Conservation (phyloP, 1,140 invertebrate species). For the Proctacanthus coquilletti region DNA sequence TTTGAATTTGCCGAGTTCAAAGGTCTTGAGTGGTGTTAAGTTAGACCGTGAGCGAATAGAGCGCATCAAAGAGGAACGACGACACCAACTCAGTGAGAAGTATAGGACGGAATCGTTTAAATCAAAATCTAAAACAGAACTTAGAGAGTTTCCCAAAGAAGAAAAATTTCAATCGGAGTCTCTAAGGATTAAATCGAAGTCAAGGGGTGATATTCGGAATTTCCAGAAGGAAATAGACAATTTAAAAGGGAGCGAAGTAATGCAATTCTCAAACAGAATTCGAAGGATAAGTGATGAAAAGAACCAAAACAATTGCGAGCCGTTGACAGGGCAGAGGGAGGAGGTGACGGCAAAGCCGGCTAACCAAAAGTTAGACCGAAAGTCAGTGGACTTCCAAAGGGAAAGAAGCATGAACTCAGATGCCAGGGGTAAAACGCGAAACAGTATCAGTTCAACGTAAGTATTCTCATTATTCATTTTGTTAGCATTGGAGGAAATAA, state of each 20-base stretch:
- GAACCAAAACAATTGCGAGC: slow-evolving; percentile 29
- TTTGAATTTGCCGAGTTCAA: slow-evolving; percentile 24
- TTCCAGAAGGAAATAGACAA: slow-evolving; percentile 24
- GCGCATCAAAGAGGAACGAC: slow-evolving; percentile 81
- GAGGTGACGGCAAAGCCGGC: slow-evolving; percentile 10
- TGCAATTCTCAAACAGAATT: slow-evolving; percentile 11
- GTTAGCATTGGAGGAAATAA: no score
- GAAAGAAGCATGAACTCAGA: slow-evolving; percentile 7
- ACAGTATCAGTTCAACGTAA: slow-evolving; percentile 19
- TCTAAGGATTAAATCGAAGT: slow-evolving; percentile 27
- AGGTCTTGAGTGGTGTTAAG: slow-evolving; percentile 31
- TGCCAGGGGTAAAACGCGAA: slow-evolving; percentile 13
- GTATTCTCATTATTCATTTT: no score
- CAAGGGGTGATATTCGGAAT: slow-evolving; percentile 24
- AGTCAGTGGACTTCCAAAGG: slow-evolving; percentile 9
- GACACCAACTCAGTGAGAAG: slow-evolving; percentile 70
- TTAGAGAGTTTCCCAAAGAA: slow-evolving; percentile 15
- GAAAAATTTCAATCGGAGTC: slow-evolving; percentile 22
- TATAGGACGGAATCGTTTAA: slow-evolving; percentile 67
- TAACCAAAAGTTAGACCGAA: slow-evolving; percentile 17
- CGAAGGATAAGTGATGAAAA: slow-evolving; percentile 29
- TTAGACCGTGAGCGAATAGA: slow-evolving; percentile 64
- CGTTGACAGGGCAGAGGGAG: slow-evolving; percentile 6
- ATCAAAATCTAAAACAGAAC: slow-evolving; percentile 26
- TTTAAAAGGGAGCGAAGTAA: slow-evolving; percentile 13